Evolutionary conservation across 2,797 vertebrate genomes (phyloP), one percentile per base, ranked within the genome.

Genomic region (Eulemur albifrons): DNA sequence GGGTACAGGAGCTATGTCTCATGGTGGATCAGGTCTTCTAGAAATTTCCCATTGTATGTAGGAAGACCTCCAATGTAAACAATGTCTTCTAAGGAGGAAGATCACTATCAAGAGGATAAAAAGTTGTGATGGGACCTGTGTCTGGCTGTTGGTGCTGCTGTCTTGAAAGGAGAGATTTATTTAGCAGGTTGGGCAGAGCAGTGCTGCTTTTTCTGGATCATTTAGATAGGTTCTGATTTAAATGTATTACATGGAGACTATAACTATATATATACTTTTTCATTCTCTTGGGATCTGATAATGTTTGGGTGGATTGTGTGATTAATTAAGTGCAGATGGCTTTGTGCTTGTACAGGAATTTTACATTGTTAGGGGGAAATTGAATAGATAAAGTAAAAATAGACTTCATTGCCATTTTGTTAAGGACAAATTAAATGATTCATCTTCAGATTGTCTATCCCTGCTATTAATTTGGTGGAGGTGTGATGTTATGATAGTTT

Each of bases 361-460:
- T 97, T 76, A 85, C 73, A 90, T 96, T 97, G 88, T 97, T 98
- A 96, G 84, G 76, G 54, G 81, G 54, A 94, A 97, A 98, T 93
- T 97, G 97, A 98, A 97, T 86, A 97, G 92, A 94, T 57, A 94
- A 97, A 97, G 94, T 97, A 97, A 97, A 98, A 98, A 98, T 98
- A 98, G 96, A 98, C 83, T 97, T 82, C 17, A 48, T 21, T 96
- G 84, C 52, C 27, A 0, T 97, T 97, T 98, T 95, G 81, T 88
- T 84, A 95, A 96, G 96, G 90, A 97, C 75, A 97, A 97, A 97
- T 97, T 96, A 97, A 98, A 97, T 98, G 82, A 98, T 94, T 98
- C 89, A 97, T 98, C 83, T 98, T 92, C 61, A 97, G 94, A 95
- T 96, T 95, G 45, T 89, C 83, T 97, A 75, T 92, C 92, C 90